A percentile compares a stretch with the other conserved stretches of the same genome.
Conservation (phyloP, 1,140 invertebrate species). For the Dryas iulia region DNA sequence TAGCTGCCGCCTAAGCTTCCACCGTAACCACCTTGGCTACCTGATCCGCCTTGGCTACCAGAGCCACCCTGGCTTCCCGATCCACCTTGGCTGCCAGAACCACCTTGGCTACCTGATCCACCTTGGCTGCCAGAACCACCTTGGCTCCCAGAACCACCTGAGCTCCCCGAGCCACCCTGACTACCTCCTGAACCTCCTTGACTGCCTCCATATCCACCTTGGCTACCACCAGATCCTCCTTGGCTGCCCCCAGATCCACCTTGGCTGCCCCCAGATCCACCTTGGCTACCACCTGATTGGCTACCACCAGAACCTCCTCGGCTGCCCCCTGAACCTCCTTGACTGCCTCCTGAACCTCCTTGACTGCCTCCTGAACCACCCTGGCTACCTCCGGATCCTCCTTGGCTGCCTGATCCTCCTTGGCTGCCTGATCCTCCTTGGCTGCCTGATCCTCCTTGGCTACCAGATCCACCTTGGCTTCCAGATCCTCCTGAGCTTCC, state of each 20-base stretch:
- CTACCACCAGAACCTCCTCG: background rate
- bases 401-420: too few species aligned
- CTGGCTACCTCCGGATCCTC: background rate
- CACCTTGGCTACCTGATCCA: background rate
- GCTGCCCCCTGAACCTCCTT: background rate
- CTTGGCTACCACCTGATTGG: background rate
- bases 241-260: background rate
- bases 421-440: slow-evolving; percentile 18
- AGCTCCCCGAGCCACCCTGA: slow-evolving; percentile 7
- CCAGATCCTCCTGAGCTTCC: slow-evolving; percentile 3
- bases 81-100: background rate
- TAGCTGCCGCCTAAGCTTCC: background rate
- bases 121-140: background rate
- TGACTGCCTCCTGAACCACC: background rate
- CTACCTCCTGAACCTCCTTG: background rate
- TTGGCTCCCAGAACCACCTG: background rate
- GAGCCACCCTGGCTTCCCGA: background rate
- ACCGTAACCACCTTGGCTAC: background rate
- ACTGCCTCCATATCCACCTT: background rate
- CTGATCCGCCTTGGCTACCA: background rate
- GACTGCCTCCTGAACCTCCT: background rate
- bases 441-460: background rate
- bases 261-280: background rate
- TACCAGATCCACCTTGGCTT: background rate
- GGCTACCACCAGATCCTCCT: background rate